Percentiles rank a stretch among this genome's conserved stretches.
Evolutionary conservation across 2,113 vertebrate genomes (phyloP).

Genomic region (Paraplagusia blochii): DNA sequence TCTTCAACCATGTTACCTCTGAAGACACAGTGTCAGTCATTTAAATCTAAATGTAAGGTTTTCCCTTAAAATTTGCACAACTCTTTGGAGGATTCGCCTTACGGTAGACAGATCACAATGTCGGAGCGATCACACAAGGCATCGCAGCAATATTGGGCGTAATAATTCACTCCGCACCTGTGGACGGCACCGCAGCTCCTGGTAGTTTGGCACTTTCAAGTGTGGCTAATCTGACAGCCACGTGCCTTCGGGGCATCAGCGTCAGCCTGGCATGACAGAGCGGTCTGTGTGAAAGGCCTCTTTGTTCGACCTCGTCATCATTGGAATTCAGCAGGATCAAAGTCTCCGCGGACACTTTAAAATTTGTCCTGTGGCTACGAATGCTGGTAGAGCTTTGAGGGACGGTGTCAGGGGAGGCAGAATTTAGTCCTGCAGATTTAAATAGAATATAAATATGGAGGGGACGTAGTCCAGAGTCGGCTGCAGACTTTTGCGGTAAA

Average conservation of each 20-base stretch:
- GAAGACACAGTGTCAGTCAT: no score
- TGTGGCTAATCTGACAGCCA: constrained; percentile 38
- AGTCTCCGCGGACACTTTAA: constrained; percentile 37
- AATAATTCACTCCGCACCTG: neutral
- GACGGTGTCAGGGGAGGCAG: constrained; percentile 51
- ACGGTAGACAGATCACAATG: no score
- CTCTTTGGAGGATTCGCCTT: no score
- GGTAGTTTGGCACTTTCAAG: constrained; percentile 21
- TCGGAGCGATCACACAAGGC: no score
- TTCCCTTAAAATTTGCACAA: no score
- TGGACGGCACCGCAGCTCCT: constrained; percentile 4
- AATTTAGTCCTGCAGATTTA: constrained; percentile 47
- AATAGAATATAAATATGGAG: constrained; percentile 53
- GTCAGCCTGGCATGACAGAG: constrained; percentile 15
- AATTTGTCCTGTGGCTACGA: constrained; percentile 38
- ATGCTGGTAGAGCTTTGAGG: constrained; percentile 33
- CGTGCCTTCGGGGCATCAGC: constrained; percentile 30
- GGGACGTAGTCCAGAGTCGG: constrained; percentile 33
- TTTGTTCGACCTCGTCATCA: constrained; percentile 50
- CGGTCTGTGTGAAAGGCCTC: constrained; percentile 35
- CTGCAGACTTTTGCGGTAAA: constrained; percentile 19
- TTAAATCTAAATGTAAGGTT: no score
- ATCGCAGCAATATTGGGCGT: neutral
- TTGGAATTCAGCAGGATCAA: constrained; percentile 65
- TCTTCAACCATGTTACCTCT: no score